These are phyloP conservation scores for Sycobia sp. DNA, from an alignment of 1,140 invertebrate species.

Conservation along the genomic window DNA sequence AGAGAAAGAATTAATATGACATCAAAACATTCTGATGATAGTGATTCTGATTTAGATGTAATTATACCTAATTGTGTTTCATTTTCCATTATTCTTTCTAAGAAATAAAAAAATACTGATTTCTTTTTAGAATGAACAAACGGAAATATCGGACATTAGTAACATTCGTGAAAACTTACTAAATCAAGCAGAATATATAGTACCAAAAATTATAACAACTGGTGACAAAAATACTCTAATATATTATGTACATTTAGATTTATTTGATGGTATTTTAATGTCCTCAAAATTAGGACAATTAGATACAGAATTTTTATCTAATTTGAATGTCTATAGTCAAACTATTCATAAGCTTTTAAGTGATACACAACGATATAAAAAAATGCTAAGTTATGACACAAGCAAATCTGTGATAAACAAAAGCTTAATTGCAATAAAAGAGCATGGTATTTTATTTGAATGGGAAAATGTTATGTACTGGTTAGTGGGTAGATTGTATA, in stretches of 20 bases:
- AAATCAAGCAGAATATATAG: slow-evolving; percentile 72
- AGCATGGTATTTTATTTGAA: slow-evolving; percentile 72
- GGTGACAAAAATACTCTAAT: slow-evolving; percentile 71
- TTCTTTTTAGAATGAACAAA: slow-evolving; percentile 64
- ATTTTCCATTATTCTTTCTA: too few relatives aligned
- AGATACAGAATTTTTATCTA: slow-evolving; percentile 67
- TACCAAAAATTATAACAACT: slow-evolving; percentile 67
- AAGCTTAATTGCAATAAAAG: slow-evolving; percentile 77
- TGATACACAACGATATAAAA: slow-evolving; percentile 70
- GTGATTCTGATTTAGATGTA: slow-evolving; percentile 64
- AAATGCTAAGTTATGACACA: slow-evolving; percentile 64
- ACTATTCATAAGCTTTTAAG: slow-evolving; percentile 73
- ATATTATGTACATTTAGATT: slow-evolving; percentile 72
- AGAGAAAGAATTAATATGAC: slow-evolving; percentile 61
- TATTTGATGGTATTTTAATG: slow-evolving; percentile 69
- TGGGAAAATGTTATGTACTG: slow-evolving; percentile 57
- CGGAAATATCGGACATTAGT: slow-evolving; percentile 69
- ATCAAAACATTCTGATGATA: slow-evolving; percentile 60
- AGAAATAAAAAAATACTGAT: too few relatives aligned
- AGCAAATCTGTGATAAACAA: slow-evolving; percentile 69
- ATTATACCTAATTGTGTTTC: too few relatives aligned
- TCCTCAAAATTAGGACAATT: slow-evolving; percentile 63
- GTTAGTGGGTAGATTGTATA: slow-evolving; percentile 70
- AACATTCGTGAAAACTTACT: slow-evolving; percentile 75
- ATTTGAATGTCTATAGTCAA: slow-evolving; percentile 71